Base-by-base conservation (phyloP, 2,888 invertebrate genomes). In the Auanema sp. region DNA sequence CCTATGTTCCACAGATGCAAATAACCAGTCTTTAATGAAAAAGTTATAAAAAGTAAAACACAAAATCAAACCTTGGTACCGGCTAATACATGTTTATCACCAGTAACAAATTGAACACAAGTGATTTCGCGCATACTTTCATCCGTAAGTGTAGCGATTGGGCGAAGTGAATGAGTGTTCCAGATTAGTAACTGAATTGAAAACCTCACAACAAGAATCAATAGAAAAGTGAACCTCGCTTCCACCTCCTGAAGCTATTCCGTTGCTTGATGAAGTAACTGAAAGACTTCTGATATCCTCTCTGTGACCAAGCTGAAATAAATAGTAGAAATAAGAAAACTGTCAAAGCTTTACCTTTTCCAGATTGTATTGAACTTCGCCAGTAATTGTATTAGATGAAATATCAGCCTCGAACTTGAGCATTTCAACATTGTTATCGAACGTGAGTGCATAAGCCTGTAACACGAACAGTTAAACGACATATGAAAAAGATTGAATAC, bases 221-320 rank as follows among this genome's bases (percentile, higher is more conserved):
- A 23, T 16, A 8, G 8, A 23, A 47, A 8, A n/a, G n/a, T n/a
- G n/a, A n/a, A 75, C 70, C 53, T 77, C 83, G 33, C 87, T 78
- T 50, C 74, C 83, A 68, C 79, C 76, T 10, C 76, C 79, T 8
- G 82, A 77, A 24, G 75, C 74, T 42, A 83, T 61, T 12, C 71
- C 66, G 58, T 95, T 93, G 0, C 89, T 90, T 71, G 93, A 93
- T 0, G 95, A 91, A 1, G 93, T 93, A 83, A 97, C 93, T 60
- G 90, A 89, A 23, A 97, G 87, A 23, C 91, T 89, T 56, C 93
- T 88, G 6, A 95, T 91, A 82, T 96, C 93, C 52, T 91, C 91
- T 62, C 92, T 90, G 86, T 97, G 97, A 0, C 96, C 96, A 14
- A 90, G 60, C 78, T 68, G 69, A 40, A 55, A 64, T 44, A 24